Evolutionary conservation across 1,140 invertebrate species (phyloP).

Genomic region (Meteorus sp.): DNA sequence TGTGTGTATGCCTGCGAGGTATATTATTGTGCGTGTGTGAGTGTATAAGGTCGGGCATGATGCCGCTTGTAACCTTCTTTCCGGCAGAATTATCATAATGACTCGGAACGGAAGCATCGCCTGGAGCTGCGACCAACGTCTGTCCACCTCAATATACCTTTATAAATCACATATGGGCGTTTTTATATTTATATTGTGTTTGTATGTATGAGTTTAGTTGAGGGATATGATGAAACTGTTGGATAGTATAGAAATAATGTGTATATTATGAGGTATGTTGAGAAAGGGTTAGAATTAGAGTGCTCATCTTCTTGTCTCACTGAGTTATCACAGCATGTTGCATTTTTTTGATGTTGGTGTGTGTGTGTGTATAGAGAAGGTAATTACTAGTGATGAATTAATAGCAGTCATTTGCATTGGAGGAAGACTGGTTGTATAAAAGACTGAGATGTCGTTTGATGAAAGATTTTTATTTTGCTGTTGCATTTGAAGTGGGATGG

Average conservation of each 20-base stretch:
- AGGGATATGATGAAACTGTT: too few species aligned
- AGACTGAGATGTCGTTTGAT: too few species aligned
- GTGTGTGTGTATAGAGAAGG: not conserved
- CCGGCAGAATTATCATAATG: constrained; percentile 57
- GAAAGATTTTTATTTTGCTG: too few species aligned
- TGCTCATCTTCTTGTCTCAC: not conserved
- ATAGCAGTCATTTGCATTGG: constrained; percentile 11
- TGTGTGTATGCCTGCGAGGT: not conserved
- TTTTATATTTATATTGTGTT: too few species aligned
- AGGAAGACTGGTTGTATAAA: constrained; percentile 3
- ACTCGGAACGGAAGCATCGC: constrained; percentile 55
- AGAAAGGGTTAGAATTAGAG: too few species aligned
- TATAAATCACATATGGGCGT: too few species aligned
- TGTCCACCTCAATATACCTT: not conserved
- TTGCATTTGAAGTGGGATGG: too few species aligned
- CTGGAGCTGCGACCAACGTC: constrained; percentile 34
- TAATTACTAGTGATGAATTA: constrained; percentile 15
- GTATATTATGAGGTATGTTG: too few species aligned
- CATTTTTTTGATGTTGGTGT: not conserved
- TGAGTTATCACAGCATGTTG: not conserved
- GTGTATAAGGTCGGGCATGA: constrained; percentile 24
- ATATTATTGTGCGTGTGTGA: not conserved
- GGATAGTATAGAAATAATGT: too few species aligned
- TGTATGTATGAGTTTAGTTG: too few species aligned
- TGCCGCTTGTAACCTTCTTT: constrained; percentile 47